These are phyloP conservation scores for Noctua pronuba DNA, from an alignment of 2,888 invertebrate species.

Conservation along the genomic window DNA sequence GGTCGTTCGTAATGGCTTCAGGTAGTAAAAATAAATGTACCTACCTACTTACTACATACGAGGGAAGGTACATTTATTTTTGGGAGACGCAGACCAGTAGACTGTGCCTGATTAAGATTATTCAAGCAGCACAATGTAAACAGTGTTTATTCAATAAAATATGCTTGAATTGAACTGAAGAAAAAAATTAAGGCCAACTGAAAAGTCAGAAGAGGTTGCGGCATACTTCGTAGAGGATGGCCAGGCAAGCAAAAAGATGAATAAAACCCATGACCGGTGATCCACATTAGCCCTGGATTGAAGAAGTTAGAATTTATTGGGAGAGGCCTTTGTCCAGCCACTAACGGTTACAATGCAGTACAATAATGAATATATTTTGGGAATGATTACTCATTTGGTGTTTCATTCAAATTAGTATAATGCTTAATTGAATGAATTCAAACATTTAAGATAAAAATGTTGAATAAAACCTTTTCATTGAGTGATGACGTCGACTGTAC, in stretches of 20 bases:
- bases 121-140: slow-evolving; percentile 5
- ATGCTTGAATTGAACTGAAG: background rate
- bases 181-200: background rate
- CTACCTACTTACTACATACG: slow-evolving; percentile 1
- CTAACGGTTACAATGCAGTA: background rate
- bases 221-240: background rate
- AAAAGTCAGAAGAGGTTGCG: background rate
- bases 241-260: background rate
- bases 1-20: background rate
- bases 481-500: slow-evolving; percentile 35
- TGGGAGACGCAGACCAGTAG: slow-evolving; percentile 17
- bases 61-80: slow-evolving; percentile 31
- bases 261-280: background rate
- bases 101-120: slow-evolving; percentile 8
- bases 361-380: background rate
- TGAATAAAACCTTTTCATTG: background rate
- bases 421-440: background rate
- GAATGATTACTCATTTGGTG: background rate
- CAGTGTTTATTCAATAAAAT: slow-evolving; percentile 15
- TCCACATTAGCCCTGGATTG: background rate
- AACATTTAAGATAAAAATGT: background rate
- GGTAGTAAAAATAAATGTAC: slow-evolving; percentile 2
- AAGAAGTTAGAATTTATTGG: background rate
- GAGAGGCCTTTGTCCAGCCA: background rate
- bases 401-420: background rate